A percentile compares a stretch with the other conserved stretches of the same genome.
These are phyloP conservation scores for Plagiodera versicolora DNA, from an alignment of 2,888 invertebrate genomes.

Conservation along the genomic window DNA sequence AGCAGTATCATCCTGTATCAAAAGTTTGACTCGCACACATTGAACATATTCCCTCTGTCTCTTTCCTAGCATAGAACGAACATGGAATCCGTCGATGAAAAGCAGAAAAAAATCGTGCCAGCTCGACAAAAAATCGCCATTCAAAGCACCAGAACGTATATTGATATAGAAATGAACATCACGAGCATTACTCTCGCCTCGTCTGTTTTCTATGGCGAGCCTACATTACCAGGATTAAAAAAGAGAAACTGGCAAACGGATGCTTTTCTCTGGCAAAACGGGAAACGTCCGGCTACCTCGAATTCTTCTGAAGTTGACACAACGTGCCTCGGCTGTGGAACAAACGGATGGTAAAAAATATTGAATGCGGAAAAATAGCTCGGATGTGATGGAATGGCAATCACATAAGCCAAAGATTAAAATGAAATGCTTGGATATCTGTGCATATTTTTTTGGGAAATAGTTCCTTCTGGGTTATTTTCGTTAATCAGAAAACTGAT, in stretches of 20 bases:
- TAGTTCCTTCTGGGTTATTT: too few relatives aligned
- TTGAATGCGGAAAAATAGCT: not conserved
- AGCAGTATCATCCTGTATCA: too few relatives aligned
- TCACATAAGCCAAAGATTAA: too few relatives aligned
- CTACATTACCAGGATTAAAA: constrained; percentile 39
- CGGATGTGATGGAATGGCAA: too few relatives aligned
- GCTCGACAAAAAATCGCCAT: not conserved
- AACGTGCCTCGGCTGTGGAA: constrained; percentile 16
- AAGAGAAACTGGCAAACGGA: constrained; percentile 18
- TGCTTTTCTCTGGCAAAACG: constrained; percentile 8
- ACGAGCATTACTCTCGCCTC: constrained; percentile 25
- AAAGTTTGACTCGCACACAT: too few relatives aligned
- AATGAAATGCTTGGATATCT: too few relatives aligned
- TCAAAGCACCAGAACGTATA: constrained; percentile 9
- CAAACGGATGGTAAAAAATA: not conserved
- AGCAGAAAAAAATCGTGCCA: not conserved
- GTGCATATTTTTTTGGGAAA: too few relatives aligned
- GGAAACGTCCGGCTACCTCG: not conserved
- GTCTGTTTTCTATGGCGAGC: constrained; percentile 27
- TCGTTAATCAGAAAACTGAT: too few relatives aligned
- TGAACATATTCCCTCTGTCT: too few relatives aligned
- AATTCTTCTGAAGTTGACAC: constrained; percentile 24
- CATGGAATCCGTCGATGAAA: not conserved
- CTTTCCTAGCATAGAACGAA: not conserved
- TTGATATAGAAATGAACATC: constrained; percentile 32